These are phyloP conservation scores for Melipona bicolor DNA, from an alignment of 2,888 invertebrate genomes.

Conservation along the genomic window DNA sequence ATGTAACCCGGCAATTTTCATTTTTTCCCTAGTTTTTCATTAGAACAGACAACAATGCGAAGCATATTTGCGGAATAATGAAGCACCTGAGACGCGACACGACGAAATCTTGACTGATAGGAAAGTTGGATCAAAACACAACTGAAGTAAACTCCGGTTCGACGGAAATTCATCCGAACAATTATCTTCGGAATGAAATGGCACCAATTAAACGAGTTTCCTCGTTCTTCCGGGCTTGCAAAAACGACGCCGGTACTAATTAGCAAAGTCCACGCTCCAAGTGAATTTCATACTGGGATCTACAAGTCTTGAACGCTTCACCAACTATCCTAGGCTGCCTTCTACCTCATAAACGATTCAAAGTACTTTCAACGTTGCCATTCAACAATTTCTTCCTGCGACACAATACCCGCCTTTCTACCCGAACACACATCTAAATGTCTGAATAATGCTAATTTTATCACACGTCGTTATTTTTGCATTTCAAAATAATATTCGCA, in stretches of 20 bases:
- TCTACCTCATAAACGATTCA: constrained; percentile 29
- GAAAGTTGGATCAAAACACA: constrained; percentile 30
- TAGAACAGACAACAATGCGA: neutral
- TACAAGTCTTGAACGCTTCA: constrained; percentile 25
- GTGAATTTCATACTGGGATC: constrained; percentile 55
- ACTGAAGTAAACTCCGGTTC: constrained; percentile 44
- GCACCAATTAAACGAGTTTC: constrained; percentile 60
- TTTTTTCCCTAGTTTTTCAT: constrained; percentile 9
- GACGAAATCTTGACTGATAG: constrained; percentile 29
- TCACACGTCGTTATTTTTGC: neutral
- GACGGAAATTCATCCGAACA: constrained; percentile 56
- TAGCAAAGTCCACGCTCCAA: constrained; percentile 64
- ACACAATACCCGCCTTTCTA: neutral
- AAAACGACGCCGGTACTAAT: constrained; percentile 61
- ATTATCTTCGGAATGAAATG: constrained; percentile 61
- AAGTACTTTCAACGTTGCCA: constrained; percentile 38
- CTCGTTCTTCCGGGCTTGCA: constrained; percentile 32
- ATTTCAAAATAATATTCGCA: neutral
- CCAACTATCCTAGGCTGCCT: constrained; percentile 22
- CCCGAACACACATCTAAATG: neutral
- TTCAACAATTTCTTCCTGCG: constrained; percentile 25
- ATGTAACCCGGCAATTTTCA: neutral
- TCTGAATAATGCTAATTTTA: neutral
- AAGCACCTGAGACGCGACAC: constrained; percentile 12
- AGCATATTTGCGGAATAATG: constrained; percentile 25